Evolutionary conservation across 2,113 vertebrate species (phyloP).

Genomic region (Microtus pennsylvanicus): DNA sequence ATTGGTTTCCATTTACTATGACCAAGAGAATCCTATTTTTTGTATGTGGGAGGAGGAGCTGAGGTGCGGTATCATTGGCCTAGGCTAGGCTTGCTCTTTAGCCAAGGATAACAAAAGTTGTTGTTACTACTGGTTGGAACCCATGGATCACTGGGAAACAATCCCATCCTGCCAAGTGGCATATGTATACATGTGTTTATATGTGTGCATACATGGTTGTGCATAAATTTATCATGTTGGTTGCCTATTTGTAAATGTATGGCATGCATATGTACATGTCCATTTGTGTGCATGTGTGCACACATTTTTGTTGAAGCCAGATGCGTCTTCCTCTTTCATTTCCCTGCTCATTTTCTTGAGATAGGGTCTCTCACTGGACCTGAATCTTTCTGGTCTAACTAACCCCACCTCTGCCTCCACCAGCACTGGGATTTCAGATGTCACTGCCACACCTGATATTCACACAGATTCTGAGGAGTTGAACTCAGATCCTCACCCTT

Average conservation of each 20-base stretch:
- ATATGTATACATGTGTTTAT: not conserved
- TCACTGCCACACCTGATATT: too few relatives aligned
- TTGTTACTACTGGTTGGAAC: not conserved
- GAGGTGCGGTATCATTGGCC: too few relatives aligned
- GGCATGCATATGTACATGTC: not conserved
- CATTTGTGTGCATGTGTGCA: not conserved
- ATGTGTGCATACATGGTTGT: not conserved
- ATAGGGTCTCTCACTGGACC: too few relatives aligned
- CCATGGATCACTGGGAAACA: not conserved
- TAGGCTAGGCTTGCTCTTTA: not conserved
- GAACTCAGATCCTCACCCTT: not conserved
- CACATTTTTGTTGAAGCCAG: not conserved
- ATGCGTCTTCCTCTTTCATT: not conserved
- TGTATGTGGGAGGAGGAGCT: not conserved
- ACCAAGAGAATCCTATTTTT: not conserved
- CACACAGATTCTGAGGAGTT: not conserved
- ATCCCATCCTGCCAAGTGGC: not conserved
- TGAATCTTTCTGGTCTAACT: not conserved
- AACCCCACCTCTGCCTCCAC: not conserved
- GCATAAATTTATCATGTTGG: not conserved
- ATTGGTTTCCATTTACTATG: not conserved
- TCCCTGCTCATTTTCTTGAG: not conserved
- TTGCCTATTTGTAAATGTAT: not conserved
- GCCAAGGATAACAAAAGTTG: not conserved
- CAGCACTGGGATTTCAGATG: too few relatives aligned